Evolutionary conservation across 2,888 invertebrate genomes (phyloP).

Genomic region (Drosophila neonasuta): DNA sequence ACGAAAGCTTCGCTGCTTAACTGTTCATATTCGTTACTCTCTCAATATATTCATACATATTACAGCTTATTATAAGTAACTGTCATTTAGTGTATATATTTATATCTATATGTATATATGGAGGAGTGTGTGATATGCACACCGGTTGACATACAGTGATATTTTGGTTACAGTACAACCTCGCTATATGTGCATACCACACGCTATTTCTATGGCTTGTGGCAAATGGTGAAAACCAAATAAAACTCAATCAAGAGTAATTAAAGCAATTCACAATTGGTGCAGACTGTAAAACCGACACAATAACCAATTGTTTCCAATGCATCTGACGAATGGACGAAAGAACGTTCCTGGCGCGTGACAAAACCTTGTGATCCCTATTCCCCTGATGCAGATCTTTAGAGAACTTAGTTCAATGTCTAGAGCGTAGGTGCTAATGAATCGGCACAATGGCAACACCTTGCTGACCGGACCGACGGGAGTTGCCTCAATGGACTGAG

Average conservation of each 20-base stretch:
- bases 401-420: constrained; percentile 6
- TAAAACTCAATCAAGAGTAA: constrained; percentile 69
- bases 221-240: constrained; percentile 32
- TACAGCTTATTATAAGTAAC: too few species aligned
- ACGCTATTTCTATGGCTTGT: constrained; percentile 4
- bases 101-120: too few species aligned
- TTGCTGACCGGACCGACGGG: constrained; percentile 39
- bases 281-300: constrained; percentile 44
- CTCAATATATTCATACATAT: too few species aligned
- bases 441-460: constrained; percentile 63
- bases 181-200: too few species aligned
- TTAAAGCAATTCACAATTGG: constrained; percentile 62
- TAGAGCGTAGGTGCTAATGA: constrained; percentile 63
- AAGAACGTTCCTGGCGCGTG: constrained; percentile 40
- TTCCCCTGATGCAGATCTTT: constrained; percentile 3
- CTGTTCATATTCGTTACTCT: too few species aligned
- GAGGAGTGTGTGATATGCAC: too few species aligned
- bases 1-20: too few species aligned
- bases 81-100: too few species aligned
- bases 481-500: background rate
- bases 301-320: constrained; percentile 58
- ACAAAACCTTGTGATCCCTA: constrained; percentile 26
- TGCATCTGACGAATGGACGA: constrained; percentile 4
- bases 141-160: too few species aligned
- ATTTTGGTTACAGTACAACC: too few species aligned